These are phyloP conservation scores for Chelon auratus DNA, from an alignment of 2,797 vertebrate genomes.

Conservation along the genomic window DNA sequence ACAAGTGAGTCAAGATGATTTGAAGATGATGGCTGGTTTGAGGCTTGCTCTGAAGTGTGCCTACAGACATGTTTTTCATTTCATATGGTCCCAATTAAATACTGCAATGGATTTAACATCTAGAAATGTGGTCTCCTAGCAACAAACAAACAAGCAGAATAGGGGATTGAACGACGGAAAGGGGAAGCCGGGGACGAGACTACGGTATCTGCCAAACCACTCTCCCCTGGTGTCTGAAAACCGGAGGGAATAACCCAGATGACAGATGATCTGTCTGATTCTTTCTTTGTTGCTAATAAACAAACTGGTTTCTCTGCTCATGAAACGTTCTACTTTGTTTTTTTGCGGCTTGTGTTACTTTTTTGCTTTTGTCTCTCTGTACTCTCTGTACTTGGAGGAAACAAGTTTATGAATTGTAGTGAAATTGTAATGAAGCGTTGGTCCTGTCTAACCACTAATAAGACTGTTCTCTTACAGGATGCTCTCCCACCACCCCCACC, in stretches of 20 bases:
- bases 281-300: constrained; percentile 60
- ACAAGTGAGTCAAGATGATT: constrained; percentile 48
- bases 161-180: constrained; percentile 49
- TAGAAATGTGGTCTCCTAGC: constrained; percentile 72
- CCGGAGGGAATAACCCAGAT: constrained; percentile 63
- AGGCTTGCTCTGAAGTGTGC: constrained; percentile 54
- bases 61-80: constrained; percentile 71
- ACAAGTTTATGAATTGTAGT: constrained; percentile 6
- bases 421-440: constrained; percentile 19
- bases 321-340: constrained; percentile 21
- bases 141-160: constrained; percentile 78
- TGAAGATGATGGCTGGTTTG: constrained; percentile 38
- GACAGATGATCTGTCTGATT: constrained; percentile 68
- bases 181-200: constrained; percentile 55
- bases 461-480: constrained; percentile 81
- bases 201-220: constrained; percentile 57
- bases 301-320: constrained; percentile 63
- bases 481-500: constrained; percentile 94
- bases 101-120: constrained; percentile 66
- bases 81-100: constrained; percentile 81
- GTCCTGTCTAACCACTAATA: constrained; percentile 9
- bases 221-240: constrained; percentile 54
- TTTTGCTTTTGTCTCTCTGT: constrained; percentile 23
- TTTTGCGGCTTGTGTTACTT: constrained; percentile 35
- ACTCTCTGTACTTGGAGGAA: constrained; percentile 15